Percentiles rank a stretch among this genome's conserved stretches.
phyloP scores from a whole-genome alignment of 2,113 vertebrate species.

The Erythrolamprus reginae region DNA sequence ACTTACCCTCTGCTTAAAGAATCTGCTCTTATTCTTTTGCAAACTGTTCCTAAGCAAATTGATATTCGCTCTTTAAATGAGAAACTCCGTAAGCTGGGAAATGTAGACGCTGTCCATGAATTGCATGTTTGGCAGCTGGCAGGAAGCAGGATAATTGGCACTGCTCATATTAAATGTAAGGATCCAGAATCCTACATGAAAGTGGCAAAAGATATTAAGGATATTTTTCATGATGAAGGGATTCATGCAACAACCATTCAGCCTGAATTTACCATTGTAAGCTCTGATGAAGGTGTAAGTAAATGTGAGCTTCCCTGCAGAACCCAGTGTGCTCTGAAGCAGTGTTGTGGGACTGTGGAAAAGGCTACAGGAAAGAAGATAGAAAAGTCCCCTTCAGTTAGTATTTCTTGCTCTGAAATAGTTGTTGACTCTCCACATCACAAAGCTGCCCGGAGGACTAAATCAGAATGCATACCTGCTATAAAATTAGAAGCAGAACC shows the following conservation, averaged over 20 bases:
- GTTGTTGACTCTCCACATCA: constrained; percentile 77
- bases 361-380: constrained; percentile 57
- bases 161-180: constrained; percentile 96
- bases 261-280: constrained; percentile 91
- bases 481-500: constrained; percentile 68
- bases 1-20: constrained; percentile 96
- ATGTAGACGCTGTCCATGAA: constrained; percentile 93
- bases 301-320: constrained; percentile 93
- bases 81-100: constrained; percentile 81
- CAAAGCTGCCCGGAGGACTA: constrained; percentile 74
- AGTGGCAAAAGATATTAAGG: constrained; percentile 95
- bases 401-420: constrained; percentile 76
- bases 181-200: constrained; percentile 96
- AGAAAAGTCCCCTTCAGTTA: constrained; percentile 59
- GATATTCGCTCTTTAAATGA: constrained; percentile 86
- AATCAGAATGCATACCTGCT: constrained; percentile 64
- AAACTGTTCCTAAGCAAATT: constrained; percentile 97
- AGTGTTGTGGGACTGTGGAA: constrained; percentile 83
- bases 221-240: constrained; percentile 94
- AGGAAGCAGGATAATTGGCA: constrained; percentile 96
- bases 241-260: constrained; percentile 98
- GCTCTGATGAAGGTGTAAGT: constrained; percentile 78
- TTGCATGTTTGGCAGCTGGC: constrained; percentile 97
- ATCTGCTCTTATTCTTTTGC: constrained; percentile 95
- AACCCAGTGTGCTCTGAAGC: constrained; percentile 94